Evolutionary conservation across 1,140 invertebrate genomes (phyloP).

Genomic region (Temnothorax curvispinosus): DNA sequence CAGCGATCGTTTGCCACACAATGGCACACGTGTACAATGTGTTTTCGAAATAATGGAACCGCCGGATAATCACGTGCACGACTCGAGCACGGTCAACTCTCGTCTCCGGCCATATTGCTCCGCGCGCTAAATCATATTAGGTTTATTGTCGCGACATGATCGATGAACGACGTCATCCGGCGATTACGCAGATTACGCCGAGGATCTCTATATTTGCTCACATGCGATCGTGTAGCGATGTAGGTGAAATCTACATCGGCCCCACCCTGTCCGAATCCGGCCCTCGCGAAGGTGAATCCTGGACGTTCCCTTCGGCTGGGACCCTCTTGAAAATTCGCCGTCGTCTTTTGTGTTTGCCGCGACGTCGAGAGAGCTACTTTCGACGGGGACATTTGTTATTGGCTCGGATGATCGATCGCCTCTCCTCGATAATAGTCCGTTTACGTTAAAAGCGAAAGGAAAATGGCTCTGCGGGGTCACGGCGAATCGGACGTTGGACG

Average conservation of each 20-base stretch:
- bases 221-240: conserved; percentile 47
- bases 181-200: conserved; percentile 77
- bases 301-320: conserved; percentile 30
- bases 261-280: conserved; percentile 46
- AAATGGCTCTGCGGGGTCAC: conserved; percentile 45
- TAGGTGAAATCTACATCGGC: conserved; percentile 38
- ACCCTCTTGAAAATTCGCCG: conserved; percentile 73
- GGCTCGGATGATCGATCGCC: conserved; percentile 71
- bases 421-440: conserved; percentile 68
- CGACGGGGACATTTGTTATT: conserved; percentile 61
- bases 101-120: conserved; percentile 55
- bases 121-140: conserved; percentile 70
- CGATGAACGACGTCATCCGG: conserved; percentile 68
- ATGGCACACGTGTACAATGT: conserved; percentile 44
- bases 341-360: conserved; percentile 68
- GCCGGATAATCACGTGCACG: conserved; percentile 18
- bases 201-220: conserved; percentile 74
- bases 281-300: conserved; percentile 57
- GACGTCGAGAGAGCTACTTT: conserved; percentile 60
- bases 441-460: conserved; percentile 61
- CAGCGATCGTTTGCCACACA: conserved; percentile 11
- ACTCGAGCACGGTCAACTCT: conserved; percentile 17
- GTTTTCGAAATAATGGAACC: conserved; percentile 55
- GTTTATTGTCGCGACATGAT: conserved; percentile 77
- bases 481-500: conserved; percentile 23